Evolutionary conservation across 2,797 vertebrate genomes (phyloP), one percentile per base, ranked within the genome.

Genomic region (Botia kubotai): DNA sequence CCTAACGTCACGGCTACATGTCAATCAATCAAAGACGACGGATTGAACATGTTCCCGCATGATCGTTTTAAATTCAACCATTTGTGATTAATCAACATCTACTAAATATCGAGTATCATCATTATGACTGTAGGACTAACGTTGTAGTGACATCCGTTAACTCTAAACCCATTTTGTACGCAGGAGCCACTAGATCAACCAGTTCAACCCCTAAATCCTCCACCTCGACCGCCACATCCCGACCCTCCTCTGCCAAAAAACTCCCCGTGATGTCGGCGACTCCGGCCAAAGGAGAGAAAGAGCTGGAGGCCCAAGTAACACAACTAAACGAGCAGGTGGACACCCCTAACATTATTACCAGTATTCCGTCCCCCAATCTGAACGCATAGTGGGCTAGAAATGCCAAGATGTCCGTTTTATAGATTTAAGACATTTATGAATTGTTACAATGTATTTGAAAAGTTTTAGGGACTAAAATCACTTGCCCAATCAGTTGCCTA

Each of bases 241-340:
- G 98, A 88, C 98, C 98, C 75, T 99, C 98, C 0, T 99, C 98
- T 80, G 98, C 98, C 91, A 99, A 99, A 95, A 97, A 95, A 94
- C 93, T 96, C 87, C 96, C 96, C 1, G 77, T 85, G 48, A 90
- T 93, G 57, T 86, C 92, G 81, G 85, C 97, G 1, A 92, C 95
- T 84, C 96, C 93, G 67, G 93, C 96, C 86, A 99, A 95, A 92
- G 97, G 96, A 87, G 98, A 98, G 92, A 98, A 97, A 92, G 98
- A 99, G 91, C 95, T 98, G 94, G 98, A 98, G 94, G 96, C 95
- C 80, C 98, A 99, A 94, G 97, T 99, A 91, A 94, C 96, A 89
- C 96, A 98, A 88, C 97, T 99, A 85, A 98, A 96, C 0, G 97
- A 99, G 84, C 95, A 99, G 96, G 98, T 99, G 93, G 43, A 83